A percentile compares a stretch with the other conserved stretches of the same genome.
Conservation (phyloP, 2,113 vertebrate genomes). For the Cyphomyrus discorhynchus region DNA sequence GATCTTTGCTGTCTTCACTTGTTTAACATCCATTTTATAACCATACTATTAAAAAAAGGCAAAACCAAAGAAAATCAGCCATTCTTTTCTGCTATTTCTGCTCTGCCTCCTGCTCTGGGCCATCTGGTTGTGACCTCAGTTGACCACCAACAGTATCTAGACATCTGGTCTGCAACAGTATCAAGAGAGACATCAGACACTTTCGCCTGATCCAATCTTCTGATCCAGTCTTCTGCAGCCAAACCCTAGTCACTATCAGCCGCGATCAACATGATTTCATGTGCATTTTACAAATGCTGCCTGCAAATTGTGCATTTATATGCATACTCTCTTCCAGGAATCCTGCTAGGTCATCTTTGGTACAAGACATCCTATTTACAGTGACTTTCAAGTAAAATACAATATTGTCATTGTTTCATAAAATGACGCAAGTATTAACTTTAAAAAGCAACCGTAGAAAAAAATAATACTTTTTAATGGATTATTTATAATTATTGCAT, state of each 20-base stretch:
- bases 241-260: background rate
- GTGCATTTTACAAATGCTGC: background rate
- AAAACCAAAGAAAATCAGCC: background rate
- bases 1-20: background rate
- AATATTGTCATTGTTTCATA: background rate
- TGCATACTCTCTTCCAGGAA: background rate
- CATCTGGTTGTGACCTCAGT: conserved; percentile 4
- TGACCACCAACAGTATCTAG: background rate
- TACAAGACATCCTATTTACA: background rate
- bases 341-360: background rate
- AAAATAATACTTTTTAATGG: background rate
- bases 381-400: background rate
- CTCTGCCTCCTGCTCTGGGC: background rate
- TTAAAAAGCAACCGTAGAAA: background rate
- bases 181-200: background rate
- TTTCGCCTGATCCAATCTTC: background rate
- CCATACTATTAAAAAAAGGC: background rate
- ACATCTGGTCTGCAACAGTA: background rate
- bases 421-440: background rate
- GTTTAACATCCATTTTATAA: background rate
- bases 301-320: background rate
- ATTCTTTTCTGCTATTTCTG: background rate
- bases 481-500: background rate
- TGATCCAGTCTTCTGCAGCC: background rate
- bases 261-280: background rate